These are phyloP conservation scores for Brienomyrus longianalis DNA, from an alignment of 2,113 vertebrate genomes.

Conservation along the genomic window DNA sequence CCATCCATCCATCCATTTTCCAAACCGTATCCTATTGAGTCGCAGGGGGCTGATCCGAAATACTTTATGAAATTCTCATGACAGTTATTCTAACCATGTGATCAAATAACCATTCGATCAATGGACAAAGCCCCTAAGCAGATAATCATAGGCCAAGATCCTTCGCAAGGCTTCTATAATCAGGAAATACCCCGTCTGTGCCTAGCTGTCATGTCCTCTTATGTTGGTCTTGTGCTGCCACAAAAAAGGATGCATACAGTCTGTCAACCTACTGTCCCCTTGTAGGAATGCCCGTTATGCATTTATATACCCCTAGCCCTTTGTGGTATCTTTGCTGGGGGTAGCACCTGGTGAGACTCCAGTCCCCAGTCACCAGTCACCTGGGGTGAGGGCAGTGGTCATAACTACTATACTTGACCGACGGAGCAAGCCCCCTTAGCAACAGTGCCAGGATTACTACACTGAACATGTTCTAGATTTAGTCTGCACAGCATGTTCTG, in stretches of 20 bases:
- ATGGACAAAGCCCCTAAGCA: neutral
- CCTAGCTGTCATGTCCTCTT: neutral
- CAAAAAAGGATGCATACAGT: neutral
- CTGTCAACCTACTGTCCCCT: neutral
- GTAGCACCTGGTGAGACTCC: neutral
- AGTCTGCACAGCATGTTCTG: neutral
- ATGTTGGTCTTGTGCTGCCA: neutral
- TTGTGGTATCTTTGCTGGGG: neutral
- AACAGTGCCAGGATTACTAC: neutral
- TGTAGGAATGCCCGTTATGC: neutral
- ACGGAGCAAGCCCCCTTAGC: neutral
- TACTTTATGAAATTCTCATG: neutral
- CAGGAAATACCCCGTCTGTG: neutral
- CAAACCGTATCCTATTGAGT: too few relatives aligned
- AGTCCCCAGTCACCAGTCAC: neutral
- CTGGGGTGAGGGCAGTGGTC: neutral
- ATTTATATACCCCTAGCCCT: neutral
- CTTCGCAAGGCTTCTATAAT: neutral
- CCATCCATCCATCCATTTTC: too few relatives aligned
- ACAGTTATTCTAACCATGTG: neutral
- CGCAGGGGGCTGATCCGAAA: too few relatives aligned
- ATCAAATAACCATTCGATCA: neutral
- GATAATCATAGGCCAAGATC: neutral
- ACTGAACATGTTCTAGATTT: neutral
- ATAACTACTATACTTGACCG: neutral